Evolutionary conservation across 2,113 vertebrate genomes (phyloP), one percentile per base, ranked within the genome.

Genomic region (Gobiocypris rarus): DNA sequence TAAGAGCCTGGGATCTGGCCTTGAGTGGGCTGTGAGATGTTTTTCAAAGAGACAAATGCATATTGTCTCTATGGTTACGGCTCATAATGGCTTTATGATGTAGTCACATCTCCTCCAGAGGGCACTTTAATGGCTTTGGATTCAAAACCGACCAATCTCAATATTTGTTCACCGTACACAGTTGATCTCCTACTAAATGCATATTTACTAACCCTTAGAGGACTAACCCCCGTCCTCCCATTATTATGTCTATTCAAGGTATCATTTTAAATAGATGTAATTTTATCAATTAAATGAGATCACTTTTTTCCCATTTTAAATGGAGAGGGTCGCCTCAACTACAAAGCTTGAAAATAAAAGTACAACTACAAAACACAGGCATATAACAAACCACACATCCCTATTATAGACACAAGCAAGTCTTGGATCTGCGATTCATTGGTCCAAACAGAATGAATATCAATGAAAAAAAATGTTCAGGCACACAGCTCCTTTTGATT

Each of bases 1-100:
- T 75, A 59, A 77, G 83, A 82, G 79, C 73, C 52, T 78, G 82
- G 52, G 75, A 82, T 34, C 43, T 81, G 67, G 69, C 54, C 73
- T 31, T 74, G 86, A 84, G 86, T 84, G 86, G 86, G 78, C 84
- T 81, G 78, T 65, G 52, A 75, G 63, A 84, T 45, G 77, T 71
- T 73, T 80, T 75, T 81, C 61, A 84, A 75, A 77, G 54, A 78
- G 38, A 76, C 77, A 50, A 26, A 73, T 69, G 71, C 28, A 28
- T 73, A 48, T 82, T 22, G 73, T 87, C 86, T 87, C 86, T 82
- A 84, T 87, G 86, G 83, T 84, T 82, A 87, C 86, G 38, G n/a
- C 10, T 78, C 63, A 73, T 58, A 80, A 48, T 76, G 41, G 54
- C 4, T 75, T 14, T 56, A 24, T 73, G 76, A 22, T 38, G 52